phyloP scores from a whole-genome alignment of 2,888 invertebrate genomes.

The Cheilosia vulpina region DNA sequence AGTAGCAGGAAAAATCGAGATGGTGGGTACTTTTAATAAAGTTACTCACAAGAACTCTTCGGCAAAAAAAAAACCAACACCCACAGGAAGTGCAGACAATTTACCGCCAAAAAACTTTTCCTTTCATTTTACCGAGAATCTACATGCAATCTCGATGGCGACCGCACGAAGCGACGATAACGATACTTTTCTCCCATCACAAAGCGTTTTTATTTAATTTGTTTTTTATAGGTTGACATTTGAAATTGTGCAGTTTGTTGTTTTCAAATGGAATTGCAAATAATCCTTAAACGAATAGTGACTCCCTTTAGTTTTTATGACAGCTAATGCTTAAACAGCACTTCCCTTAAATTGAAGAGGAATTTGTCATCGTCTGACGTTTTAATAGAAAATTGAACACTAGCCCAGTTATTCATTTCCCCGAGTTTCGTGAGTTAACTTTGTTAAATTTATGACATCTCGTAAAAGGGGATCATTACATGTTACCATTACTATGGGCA shows the following conservation, averaged over 20 bases:
- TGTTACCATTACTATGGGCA: conserved; percentile 43
- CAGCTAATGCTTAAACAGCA: too few relatives aligned
- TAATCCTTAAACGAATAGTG: neutral
- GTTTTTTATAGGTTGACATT: conserved; percentile 21
- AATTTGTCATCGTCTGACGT: too few relatives aligned
- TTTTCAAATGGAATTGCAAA: neutral
- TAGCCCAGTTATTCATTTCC: neutral
- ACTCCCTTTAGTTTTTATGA: too few relatives aligned
- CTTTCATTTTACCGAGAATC: conserved; percentile 9
- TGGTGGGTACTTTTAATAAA: conserved; percentile 56
- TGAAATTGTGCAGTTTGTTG: conserved; percentile 17
- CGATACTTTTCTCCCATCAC: conserved; percentile 10
- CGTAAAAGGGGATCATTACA: conserved; percentile 68
- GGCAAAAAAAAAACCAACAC: conserved; percentile 1
- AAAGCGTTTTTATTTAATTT: conserved; percentile 38
- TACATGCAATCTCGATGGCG: conserved; percentile 14
- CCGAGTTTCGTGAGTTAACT: conserved; percentile 28
- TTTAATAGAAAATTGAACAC: conserved; percentile 6
- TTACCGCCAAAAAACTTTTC: conserved; percentile 45
- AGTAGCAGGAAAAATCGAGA: conserved; percentile 15
- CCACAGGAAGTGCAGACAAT: conserved; percentile 44
- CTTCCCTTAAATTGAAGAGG: too few relatives aligned
- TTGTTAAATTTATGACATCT: conserved; percentile 69
- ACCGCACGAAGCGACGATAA: neutral
- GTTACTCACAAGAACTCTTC: conserved; percentile 30